Percentiles rank a stretch among this genome's conserved stretches.
Conservation (phyloP, 2,888 invertebrate species). For the Keiferia lycopersicella region DNA sequence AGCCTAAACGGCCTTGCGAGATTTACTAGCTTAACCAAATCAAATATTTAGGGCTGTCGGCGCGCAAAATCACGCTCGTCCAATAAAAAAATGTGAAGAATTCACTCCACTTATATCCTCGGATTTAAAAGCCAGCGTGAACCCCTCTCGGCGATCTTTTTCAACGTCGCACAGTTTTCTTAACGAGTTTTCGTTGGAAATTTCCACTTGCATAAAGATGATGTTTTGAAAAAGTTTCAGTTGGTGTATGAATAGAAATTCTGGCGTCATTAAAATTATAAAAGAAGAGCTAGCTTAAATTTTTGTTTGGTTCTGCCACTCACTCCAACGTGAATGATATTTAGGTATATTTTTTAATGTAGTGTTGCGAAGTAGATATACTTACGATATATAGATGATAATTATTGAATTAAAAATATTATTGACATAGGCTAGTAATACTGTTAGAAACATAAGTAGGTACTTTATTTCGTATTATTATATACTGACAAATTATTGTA, state of each 20-base stretch:
- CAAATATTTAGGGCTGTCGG: conserved; percentile 46
- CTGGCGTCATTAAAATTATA: conserved; percentile 8
- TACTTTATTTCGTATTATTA: no score
- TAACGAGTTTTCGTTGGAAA: conserved; percentile 21
- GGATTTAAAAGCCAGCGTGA: conserved; percentile 19
- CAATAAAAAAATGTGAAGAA: conserved; percentile 33
- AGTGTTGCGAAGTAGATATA: no score
- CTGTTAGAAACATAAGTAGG: no score
- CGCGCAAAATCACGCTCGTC: conserved; percentile 25
- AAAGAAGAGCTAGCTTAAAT: background rate
- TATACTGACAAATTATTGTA: no score
- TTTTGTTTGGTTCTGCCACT: background rate
- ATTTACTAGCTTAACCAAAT: conserved; percentile 49
- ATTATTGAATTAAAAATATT: no score
- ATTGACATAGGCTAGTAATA: no score
- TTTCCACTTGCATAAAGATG: conserved; percentile 17
- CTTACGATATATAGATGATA: no score
- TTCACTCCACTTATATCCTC: conserved; percentile 17
- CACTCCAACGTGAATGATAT: no score
- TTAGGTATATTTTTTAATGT: no score
- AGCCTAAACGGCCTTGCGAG: conserved; percentile 47
- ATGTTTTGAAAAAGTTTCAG: conserved; percentile 5
- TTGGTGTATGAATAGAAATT: conserved; percentile 11
- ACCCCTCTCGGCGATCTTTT: conserved; percentile 5
- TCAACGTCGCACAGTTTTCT: conserved; percentile 10